These are phyloP conservation scores for Alethe castanea DNA, from an alignment of 2,113 vertebrate species.

Conservation along the genomic window DNA sequence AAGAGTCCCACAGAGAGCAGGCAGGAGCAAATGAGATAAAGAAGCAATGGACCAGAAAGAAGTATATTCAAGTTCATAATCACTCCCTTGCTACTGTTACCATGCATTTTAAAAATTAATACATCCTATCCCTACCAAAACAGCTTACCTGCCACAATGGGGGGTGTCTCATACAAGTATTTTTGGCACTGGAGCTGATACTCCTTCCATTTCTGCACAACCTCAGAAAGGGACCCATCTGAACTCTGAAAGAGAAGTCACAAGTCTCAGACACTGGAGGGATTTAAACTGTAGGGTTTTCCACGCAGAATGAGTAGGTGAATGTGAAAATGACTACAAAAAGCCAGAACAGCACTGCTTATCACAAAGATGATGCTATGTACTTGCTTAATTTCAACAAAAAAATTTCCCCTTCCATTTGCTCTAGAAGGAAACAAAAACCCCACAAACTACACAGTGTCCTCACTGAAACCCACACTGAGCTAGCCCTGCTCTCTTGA, in stretches of 20 bases:
- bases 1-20: background rate
- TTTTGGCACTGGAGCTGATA: constrained; percentile 75
- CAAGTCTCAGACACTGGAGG: background rate
- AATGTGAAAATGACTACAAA: background rate
- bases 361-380: background rate
- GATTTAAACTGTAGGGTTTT: background rate
- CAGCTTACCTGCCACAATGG: constrained; percentile 66
- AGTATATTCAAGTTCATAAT: background rate
- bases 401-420: background rate
- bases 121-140: background rate
- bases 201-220: constrained; percentile 79
- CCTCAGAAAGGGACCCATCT: constrained; percentile 71
- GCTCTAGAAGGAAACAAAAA: background rate
- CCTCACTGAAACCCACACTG: background rate
- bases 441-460: accelerated
- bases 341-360: background rate
- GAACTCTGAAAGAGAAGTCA: constrained; percentile 62
- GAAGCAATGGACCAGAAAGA: background rate
- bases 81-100: background rate
- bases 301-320: background rate
- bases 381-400: background rate
- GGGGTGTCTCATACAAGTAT: constrained; percentile 67
- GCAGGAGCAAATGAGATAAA: background rate
- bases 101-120: background rate
- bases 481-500: background rate